These are phyloP conservation scores for Meloidogyne hapla DNA, from an alignment of 1,140 invertebrate species.

Conservation along the genomic window DNA sequence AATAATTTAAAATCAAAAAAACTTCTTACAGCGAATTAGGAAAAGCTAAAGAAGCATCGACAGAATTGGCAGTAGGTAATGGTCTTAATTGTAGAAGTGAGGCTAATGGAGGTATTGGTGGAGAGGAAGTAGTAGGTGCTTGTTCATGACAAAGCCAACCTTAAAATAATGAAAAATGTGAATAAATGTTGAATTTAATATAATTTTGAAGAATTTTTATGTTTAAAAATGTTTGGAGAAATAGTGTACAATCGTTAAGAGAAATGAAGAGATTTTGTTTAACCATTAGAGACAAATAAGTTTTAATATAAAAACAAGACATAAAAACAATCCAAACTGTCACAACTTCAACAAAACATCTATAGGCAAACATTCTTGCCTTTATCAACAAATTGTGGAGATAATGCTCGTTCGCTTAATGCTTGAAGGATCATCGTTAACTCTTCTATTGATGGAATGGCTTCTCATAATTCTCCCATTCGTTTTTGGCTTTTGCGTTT, in stretches of 20 bases:
- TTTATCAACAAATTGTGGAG: no score
- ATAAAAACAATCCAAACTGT: no score
- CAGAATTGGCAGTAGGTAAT: constrained; percentile 2
- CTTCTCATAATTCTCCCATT: neutral
- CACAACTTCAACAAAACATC: no score
- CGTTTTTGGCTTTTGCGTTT: neutral
- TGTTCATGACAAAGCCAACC: constrained; percentile 37
- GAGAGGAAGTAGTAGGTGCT: constrained; percentile 30
- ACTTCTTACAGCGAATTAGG: constrained; percentile 17
- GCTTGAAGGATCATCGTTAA: neutral
- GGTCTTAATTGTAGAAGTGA: constrained; percentile 21
- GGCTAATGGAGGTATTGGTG: constrained; percentile 8
- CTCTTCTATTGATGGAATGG: neutral
- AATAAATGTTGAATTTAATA: no score
- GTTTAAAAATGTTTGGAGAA: no score
- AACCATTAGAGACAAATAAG: no score
- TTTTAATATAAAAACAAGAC: no score
- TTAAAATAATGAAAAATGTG: neutral
- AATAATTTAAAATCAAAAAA: neutral
- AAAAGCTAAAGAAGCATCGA: constrained; percentile 21
- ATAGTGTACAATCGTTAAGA: no score
- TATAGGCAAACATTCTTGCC: no score
- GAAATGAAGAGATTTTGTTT: no score
- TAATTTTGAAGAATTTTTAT: no score
- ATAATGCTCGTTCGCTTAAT: neutral